Base-by-base conservation (phyloP, 2,888 invertebrate species). In the Perdita meconis region DNA sequence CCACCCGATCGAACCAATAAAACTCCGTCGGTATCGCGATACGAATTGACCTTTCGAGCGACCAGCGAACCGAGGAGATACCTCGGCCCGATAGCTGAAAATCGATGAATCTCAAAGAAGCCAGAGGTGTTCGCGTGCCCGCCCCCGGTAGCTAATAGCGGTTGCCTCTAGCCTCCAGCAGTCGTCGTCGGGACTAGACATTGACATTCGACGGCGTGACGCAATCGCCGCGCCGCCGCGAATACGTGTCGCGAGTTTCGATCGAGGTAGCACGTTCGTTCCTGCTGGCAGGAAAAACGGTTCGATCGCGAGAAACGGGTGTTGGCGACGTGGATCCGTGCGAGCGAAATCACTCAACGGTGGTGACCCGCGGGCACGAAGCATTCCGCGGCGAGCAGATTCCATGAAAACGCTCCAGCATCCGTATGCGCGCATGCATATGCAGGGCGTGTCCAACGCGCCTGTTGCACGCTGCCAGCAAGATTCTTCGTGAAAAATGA, bases 291-390 rank as follows among this genome's bases (percentile, higher is more conserved):
- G 34, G 40, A 50, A 47, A 64, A 64, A 26, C 19, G 12, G 13
- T 22, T 10, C 13, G 50, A 38, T 22, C 22, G 30, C 34, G 30
- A 57, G 30, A 47, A 55, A n/a, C n/a, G n/a, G n/a, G n/a, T n/a
- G 55, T 24, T n/a, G 68, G 68, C 61, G 50, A 3, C 2, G 66
- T n/a, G 72, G 64, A 64, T 66, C 57, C 57, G 77, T 42, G 22
- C 55, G 63, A 55, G 74, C 66, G 55, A 74, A 78, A 78, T 78
- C 80, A 63, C 16, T 80, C 59, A 73, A 78, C 77, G 77, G 67
- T 69, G 65, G 68, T 68, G 79, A 80, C 77, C 79, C 60, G 53
- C 71, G 70, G 67, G 53, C 68, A 60, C 66, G 57, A 22, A n/a
- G 50, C 71, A 80, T 80, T 78, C 71, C 67, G 24, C 51, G 44